These are phyloP conservation scores for Ramphastos sulfuratus DNA, from an alignment of 2,113 vertebrate genomes.

Conservation along the genomic window DNA sequence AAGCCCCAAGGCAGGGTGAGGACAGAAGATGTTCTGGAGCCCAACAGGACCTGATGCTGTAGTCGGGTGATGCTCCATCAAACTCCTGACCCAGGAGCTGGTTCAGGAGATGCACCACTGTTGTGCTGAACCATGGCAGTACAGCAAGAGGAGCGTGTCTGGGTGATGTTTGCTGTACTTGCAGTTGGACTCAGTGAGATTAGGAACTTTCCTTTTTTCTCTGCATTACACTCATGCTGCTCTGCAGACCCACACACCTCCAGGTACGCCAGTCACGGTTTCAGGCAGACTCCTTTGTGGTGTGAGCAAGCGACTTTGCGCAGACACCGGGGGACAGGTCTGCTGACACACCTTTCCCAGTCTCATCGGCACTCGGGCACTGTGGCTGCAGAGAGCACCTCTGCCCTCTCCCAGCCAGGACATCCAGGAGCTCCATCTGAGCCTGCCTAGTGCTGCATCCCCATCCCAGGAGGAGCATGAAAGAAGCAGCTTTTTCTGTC, in stretches of 20 bases:
- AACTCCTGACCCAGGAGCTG: background rate
- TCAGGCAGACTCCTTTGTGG: accelerated
- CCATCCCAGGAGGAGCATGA: accelerated
- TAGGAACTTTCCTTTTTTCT: background rate
- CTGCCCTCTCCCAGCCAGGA: background rate
- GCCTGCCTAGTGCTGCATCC: background rate
- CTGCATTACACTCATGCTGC: accelerated
- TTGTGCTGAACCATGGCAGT: accelerated
- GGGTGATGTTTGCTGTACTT: accelerated
- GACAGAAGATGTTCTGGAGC: background rate
- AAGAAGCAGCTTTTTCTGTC: background rate
- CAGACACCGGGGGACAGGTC: background rate
- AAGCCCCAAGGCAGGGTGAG: background rate
- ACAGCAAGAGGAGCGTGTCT: background rate
- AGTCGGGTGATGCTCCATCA: background rate
- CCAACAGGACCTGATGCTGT: background rate
- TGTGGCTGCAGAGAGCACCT: accelerated
- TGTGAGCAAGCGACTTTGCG: accelerated
- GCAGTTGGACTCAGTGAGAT: background rate
- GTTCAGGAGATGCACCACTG: accelerated
- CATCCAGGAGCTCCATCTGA: background rate
- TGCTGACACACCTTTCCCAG: background rate
- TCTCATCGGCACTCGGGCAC: accelerated
- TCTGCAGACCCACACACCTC: background rate
- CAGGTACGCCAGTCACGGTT: accelerated